These are phyloP conservation scores for Monopterus albus DNA, from an alignment of 2,113 vertebrate species.

Conservation along the genomic window DNA sequence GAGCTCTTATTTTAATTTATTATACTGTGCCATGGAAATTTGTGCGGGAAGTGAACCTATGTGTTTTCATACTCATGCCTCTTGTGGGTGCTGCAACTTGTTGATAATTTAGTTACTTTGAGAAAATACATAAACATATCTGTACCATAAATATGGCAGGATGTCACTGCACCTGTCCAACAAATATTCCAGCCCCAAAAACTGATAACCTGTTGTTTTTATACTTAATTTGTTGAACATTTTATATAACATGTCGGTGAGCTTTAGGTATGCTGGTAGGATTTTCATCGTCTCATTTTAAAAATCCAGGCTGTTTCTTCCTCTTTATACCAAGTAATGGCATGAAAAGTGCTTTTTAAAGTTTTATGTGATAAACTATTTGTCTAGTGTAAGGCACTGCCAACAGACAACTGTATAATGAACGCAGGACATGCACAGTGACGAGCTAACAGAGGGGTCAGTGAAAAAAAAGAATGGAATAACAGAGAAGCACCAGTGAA, in stretches of 20 bases:
- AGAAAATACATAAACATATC: too few species aligned
- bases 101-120: too few species aligned
- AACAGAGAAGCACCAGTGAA: background rate
- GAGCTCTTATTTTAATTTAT: constrained; percentile 1
- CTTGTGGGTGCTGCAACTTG: background rate
- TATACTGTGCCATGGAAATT: background rate
- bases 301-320: too few species aligned
- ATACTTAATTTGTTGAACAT: too few species aligned
- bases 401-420: background rate
- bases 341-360: too few species aligned
- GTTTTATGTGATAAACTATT: background rate
- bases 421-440: background rate
- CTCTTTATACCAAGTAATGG: too few species aligned
- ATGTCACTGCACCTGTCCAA: too few species aligned
- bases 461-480: background rate
- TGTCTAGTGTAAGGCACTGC: background rate
- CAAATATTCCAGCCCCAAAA: too few species aligned
- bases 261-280: background rate
- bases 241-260: too few species aligned
- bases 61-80: background rate
- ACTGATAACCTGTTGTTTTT: too few species aligned
- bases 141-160: too few species aligned
- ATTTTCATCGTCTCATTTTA: too few species aligned
- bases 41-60: background rate
- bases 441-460: background rate